Conservation (phyloP, 1,140 invertebrate genomes). For the Antheraea mylitta region DNA sequence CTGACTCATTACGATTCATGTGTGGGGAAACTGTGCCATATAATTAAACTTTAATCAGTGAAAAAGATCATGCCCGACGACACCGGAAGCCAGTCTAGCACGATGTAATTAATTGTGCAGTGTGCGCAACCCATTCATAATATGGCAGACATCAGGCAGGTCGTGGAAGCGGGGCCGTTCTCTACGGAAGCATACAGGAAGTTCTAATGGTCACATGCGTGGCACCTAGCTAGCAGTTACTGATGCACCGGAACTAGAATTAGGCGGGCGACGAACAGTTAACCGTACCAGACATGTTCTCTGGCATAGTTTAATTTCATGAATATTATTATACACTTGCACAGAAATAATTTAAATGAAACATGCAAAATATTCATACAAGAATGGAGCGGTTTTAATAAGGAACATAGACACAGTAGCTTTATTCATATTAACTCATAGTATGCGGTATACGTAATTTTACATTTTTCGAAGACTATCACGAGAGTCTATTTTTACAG, state of each 20-base stretch:
- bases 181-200: slow-evolving; percentile 58
- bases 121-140: slow-evolving; percentile 61
- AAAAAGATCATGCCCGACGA: slow-evolving; percentile 73
- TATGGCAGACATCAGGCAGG: slow-evolving; percentile 43
- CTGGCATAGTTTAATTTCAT: background rate
- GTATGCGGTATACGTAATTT: too few relatives aligned
- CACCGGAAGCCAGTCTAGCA: slow-evolving; percentile 68
- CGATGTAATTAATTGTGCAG: slow-evolving; percentile 68
- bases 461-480: too few relatives aligned
- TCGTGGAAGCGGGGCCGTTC: slow-evolving; percentile 52
- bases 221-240: slow-evolving; percentile 22
- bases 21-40: slow-evolving; percentile 63
- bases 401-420: background rate
- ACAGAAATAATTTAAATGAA: background rate
- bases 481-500: too few relatives aligned
- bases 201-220: slow-evolving; percentile 53
- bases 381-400: background rate
- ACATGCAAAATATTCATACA: background rate
- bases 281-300: slow-evolving; percentile 27
- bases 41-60: slow-evolving; percentile 76
- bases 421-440: background rate
- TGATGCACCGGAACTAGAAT: slow-evolving; percentile 56
- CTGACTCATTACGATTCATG: slow-evolving; percentile 68
- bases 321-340: background rate
- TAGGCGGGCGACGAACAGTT: slow-evolving; percentile 55